These are phyloP conservation scores for Lytechinus pictus DNA, from an alignment of 35 echinoderm and acorn worm species.

Conservation along the genomic window DNA sequence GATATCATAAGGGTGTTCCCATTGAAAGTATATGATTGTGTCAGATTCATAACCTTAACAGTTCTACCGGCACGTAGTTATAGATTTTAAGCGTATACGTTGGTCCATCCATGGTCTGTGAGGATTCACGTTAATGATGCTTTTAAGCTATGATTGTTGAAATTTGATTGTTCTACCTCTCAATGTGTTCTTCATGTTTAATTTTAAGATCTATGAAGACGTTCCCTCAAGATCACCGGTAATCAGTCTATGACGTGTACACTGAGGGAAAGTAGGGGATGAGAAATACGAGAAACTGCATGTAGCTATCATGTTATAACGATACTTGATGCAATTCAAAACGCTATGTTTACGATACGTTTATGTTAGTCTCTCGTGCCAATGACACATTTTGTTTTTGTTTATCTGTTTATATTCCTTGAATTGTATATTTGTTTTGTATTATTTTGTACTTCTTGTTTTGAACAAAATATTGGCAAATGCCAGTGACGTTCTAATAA, in stretches of 20 bases:
- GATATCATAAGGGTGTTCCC: not conserved
- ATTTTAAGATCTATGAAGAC: not conserved
- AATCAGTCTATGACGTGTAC: not conserved
- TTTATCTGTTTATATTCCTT: too few species aligned
- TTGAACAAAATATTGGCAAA: too few species aligned
- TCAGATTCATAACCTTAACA: not conserved
- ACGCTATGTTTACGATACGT: not conserved
- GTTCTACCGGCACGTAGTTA: not conserved
- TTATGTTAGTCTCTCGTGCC: not conserved
- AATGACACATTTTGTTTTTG: not conserved
- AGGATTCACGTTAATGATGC: not conserved
- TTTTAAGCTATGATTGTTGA: not conserved
- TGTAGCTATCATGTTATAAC: not conserved
- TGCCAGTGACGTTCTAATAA: too few species aligned
- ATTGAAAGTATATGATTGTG: not conserved
- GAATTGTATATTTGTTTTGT: too few species aligned
- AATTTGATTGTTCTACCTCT: not conserved
- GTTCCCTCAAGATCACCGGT: not conserved
- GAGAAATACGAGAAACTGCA: constrained; percentile 11
- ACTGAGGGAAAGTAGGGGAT: not conserved
- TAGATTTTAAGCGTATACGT: not conserved
- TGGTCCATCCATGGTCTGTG: not conserved
- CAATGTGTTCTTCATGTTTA: not conserved
- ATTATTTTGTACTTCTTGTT: too few species aligned
- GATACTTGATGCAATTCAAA: not conserved